Conservation (phyloP, 2,888 invertebrate genomes). For the Lasius platythorax region DNA sequence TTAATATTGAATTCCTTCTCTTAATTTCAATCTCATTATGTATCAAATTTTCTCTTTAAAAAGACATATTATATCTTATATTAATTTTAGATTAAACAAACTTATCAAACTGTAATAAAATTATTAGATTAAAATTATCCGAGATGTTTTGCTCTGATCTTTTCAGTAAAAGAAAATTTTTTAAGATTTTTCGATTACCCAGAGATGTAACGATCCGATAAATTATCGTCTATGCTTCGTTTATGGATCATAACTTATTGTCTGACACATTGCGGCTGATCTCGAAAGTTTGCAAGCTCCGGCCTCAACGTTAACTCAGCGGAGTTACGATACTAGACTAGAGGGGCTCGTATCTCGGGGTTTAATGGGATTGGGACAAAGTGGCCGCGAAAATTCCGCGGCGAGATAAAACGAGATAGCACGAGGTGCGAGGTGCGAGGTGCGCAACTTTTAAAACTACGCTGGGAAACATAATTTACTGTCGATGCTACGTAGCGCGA, state of each 20-base stretch:
- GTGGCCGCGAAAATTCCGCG: slow-evolving; percentile 63
- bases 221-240: slow-evolving; percentile 13
- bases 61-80: not conserved
- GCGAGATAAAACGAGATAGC: slow-evolving; percentile 70
- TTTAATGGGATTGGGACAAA: slow-evolving; percentile 69
- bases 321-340: slow-evolving; percentile 60
- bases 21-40: not conserved
- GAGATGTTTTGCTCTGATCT: not conserved
- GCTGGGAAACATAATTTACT: slow-evolving; percentile 58
- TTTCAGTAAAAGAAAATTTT: not conserved
- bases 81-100: not conserved
- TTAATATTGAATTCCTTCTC: not conserved
- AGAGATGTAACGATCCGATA: not conserved
- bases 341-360: slow-evolving; percentile 67
- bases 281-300: slow-evolving; percentile 59
- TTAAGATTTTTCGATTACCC: not conserved
- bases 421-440: slow-evolving; percentile 35
- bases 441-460: slow-evolving; percentile 64
- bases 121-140: not conserved
- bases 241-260: slow-evolving; percentile 25
- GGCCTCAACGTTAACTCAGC: slow-evolving; percentile 56
- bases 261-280: slow-evolving; percentile 45
- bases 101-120: not conserved
- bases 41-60: not conserved
- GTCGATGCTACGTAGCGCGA: slow-evolving; percentile 44